Percentiles rank a stretch among this genome's conserved stretches.
Evolutionary conservation across 2,888 invertebrate genomes (phyloP).

Genomic region (Sinelater perroti): DNA sequence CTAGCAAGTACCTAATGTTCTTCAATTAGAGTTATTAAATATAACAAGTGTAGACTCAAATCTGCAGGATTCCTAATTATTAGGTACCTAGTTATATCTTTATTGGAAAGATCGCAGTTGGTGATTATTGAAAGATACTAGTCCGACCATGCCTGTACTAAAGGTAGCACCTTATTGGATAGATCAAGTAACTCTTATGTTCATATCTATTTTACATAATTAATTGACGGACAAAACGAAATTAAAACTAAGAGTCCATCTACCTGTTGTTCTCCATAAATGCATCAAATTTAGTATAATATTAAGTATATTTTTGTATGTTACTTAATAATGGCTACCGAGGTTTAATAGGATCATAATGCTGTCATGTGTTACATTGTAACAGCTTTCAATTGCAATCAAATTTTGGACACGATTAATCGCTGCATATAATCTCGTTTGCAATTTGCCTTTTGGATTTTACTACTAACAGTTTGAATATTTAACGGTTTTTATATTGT

Average conservation of each 20-base stretch:
- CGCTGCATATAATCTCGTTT: no score
- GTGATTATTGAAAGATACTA: not conserved
- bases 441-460: no score
- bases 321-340: slow-evolving; percentile 2
- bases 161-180: not conserved
- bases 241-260: not conserved
- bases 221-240: not conserved
- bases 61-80: not conserved
- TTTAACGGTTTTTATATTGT: no score
- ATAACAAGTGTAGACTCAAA: not conserved
- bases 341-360: not conserved
- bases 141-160: not conserved
- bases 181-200: not conserved
- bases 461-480: no score
- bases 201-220: not conserved
- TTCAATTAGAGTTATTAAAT: slow-evolving; percentile 6
- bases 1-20: slow-evolving; percentile 6
- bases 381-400: slow-evolving; percentile 1
- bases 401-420: no score
- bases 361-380: not conserved
- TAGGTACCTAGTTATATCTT: not conserved
- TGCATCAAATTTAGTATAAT: not conserved
- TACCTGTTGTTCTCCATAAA: not conserved
- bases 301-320: slow-evolving; percentile 15
- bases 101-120: not conserved